Percentiles rank a stretch among this genome's conserved stretches.
phyloP scores from a whole-genome alignment of 2,888 invertebrate species.

The Leucoma salicis region DNA sequence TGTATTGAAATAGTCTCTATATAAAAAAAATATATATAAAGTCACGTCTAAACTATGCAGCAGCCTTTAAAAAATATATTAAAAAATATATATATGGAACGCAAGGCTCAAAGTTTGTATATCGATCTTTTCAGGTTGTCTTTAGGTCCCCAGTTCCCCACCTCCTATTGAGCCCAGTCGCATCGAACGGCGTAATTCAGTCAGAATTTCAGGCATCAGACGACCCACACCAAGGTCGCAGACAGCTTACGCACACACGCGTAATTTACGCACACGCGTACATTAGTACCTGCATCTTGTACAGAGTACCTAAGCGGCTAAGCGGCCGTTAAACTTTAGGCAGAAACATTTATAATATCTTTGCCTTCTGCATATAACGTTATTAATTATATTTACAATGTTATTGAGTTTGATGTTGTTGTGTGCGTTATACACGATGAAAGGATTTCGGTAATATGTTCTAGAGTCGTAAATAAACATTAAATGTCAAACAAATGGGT shows the following conservation, averaged over 20 bases:
- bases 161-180: slow-evolving; percentile 30
- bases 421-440: slow-evolving; percentile 23
- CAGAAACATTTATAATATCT: slow-evolving; percentile 22
- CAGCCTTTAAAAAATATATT: too few species aligned
- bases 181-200: slow-evolving; percentile 47
- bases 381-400: slow-evolving; percentile 4
- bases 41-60: too few species aligned
- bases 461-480: slow-evolving; percentile 20
- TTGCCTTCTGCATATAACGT: slow-evolving; percentile 1
- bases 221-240: slow-evolving; percentile 78
- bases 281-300: slow-evolving; percentile 42
- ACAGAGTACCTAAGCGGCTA: slow-evolving; percentile 26
- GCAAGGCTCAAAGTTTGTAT: slow-evolving; percentile 59
- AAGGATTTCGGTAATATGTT: slow-evolving; percentile 21
- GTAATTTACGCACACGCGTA: slow-evolving; percentile 38
- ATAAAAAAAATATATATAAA: too few species aligned
- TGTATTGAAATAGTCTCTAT: too few species aligned
- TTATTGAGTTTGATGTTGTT: slow-evolving; percentile 1
- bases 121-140: slow-evolving; percentile 48
- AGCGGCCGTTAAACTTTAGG: slow-evolving; percentile 57
- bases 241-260: slow-evolving; percentile 60
- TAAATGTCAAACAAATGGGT: slow-evolving; percentile 21
- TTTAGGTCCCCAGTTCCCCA: slow-evolving; percentile 18
- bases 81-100: too few species aligned
- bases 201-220: slow-evolving; percentile 61